phyloP scores from a whole-genome alignment of 1,140 invertebrate genomes.

The Prorops nasuta region DNA sequence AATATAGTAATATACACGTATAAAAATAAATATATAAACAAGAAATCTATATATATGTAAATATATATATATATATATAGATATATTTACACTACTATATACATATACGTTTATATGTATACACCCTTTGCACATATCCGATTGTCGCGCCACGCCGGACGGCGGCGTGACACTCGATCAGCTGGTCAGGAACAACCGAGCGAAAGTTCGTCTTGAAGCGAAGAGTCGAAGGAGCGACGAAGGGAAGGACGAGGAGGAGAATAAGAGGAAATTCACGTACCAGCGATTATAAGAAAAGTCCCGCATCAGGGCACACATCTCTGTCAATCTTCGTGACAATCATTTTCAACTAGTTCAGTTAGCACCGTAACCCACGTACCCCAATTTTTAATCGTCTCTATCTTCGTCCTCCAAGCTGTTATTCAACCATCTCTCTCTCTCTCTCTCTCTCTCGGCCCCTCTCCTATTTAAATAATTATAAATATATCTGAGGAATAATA shows the following conservation, averaged over 20 bases:
- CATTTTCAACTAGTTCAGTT: slow-evolving; percentile 36
- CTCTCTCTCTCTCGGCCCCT: no score
- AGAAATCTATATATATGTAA: slow-evolving; percentile 3
- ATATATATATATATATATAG: slow-evolving; percentile 19
- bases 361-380: slow-evolving; percentile 9
- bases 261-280: neutral
- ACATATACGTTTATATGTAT: slow-evolving; percentile 33
- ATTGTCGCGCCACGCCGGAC: slow-evolving; percentile 12
- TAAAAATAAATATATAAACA: slow-evolving; percentile 19
- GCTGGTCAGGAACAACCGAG: neutral
- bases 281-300: neutral
- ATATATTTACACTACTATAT: slow-evolving; percentile 12
- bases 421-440: no score
- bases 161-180: slow-evolving; percentile 4
- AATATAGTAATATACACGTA: slow-evolving; percentile 16
- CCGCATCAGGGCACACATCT: no score
- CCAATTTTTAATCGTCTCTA: no score
- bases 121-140: slow-evolving; percentile 28
- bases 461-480: no score
- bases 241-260: neutral
- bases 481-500: no score
- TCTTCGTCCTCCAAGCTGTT: no score
- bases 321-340: slow-evolving; percentile 45
- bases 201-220: no score
- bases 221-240: neutral